Evolutionary conservation across 2,888 invertebrate species (phyloP).

Genomic region (Celastrina argiolus): DNA sequence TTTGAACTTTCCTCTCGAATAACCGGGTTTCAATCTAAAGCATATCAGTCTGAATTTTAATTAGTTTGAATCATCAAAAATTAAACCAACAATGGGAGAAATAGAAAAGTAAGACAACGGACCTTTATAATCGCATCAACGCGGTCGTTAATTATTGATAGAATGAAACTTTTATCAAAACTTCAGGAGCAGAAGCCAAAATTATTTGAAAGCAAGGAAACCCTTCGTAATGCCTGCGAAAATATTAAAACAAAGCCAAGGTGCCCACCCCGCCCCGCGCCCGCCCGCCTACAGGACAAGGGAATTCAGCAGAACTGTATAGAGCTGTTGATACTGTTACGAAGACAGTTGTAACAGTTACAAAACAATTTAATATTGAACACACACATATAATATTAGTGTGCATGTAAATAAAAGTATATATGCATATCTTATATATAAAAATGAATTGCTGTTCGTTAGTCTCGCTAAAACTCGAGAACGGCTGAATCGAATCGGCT

Average conservation of each 20-base stretch:
- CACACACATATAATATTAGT: too few species aligned
- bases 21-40: background rate
- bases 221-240: conserved; percentile 77
- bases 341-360: too few species aligned
- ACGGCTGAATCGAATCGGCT: too few species aligned
- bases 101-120: conserved; percentile 59
- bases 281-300: conserved; percentile 51
- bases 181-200: conserved; percentile 77
- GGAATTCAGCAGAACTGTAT: conserved; percentile 43
- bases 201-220: conserved; percentile 77
- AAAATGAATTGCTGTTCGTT: too few species aligned
- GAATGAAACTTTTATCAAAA: conserved; percentile 78
- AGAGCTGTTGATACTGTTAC: too few species aligned
- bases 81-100: conserved; percentile 19
- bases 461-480: too few species aligned
- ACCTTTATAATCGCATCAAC: conserved; percentile 75
- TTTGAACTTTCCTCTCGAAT: background rate
- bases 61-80: background rate
- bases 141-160: conserved; percentile 76
- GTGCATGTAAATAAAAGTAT: too few species aligned
- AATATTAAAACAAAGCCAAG: conserved; percentile 79
- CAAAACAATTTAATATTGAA: too few species aligned
- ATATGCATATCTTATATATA: too few species aligned
- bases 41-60: background rate
- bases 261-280: conserved; percentile 61